Evolutionary conservation across 2,888 invertebrate species (phyloP), one percentile per base, ranked within the genome.

Genomic region (Macrophya alboannulata): DNA sequence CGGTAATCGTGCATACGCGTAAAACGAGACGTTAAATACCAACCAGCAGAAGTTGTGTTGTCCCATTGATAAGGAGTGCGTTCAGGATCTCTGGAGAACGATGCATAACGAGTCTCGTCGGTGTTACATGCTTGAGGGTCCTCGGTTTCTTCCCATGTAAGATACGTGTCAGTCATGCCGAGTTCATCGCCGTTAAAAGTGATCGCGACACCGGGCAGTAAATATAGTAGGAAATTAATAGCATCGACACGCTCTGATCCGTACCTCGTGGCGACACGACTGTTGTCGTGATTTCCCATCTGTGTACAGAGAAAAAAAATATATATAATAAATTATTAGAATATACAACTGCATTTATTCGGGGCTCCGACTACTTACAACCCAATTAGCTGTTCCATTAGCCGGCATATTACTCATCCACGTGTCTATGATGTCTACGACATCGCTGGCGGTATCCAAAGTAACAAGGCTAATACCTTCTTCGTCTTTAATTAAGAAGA

Each of bases 1-100:
- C 4, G 21, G 0, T 43, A 21, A 74, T 21, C 8, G 25, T n/a
- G 21, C 9, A 45, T 10, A 74, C 15, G 21, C 5, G 21, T 15
- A 31, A 12, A n/a, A 71, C n/a, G 1, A 25, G n/a, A 48, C 31
- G 31, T 62, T 4, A 45, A 31, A 25, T 65, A 83, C 68, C 9
- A 25, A 83, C 95, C 96, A 74, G 95, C 95, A 85, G 94, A 95
- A 82, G 77, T 91, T 84, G 94, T 89, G 85, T 94, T 91, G 88
- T 95, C 92, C 96, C 96, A 96, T 86, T 96, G 96, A 92, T 94
- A 95, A 0, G 96, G 96, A 0, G 96, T 95, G 55, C 96, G 93
- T 2, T 94, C 95, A 0, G 95, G 95, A 92, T 96, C 96, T 5
- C 96, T 94, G 0, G 95, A 95, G 62, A 92, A 93, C 74, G 90